Conservation (phyloP, 1,140 invertebrate species). For the Philopotamus ludificatus region DNA sequence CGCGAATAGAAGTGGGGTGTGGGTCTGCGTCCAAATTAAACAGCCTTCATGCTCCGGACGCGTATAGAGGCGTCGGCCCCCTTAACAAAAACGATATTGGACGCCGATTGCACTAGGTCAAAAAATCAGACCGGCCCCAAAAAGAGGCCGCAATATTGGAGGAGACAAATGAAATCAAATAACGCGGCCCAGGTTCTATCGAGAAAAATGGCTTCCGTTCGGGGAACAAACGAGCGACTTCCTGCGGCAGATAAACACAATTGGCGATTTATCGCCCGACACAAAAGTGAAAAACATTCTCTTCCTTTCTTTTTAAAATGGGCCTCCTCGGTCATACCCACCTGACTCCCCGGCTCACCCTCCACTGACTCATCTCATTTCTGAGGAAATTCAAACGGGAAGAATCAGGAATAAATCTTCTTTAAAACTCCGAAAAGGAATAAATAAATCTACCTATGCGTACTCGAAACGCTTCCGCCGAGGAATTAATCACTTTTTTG, state of each 20-base stretch:
- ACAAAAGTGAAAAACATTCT: slow-evolving; percentile 11
- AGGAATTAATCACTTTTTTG: background rate
- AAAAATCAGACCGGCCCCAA: background rate
- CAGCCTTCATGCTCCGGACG: background rate
- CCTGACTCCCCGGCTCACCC: no score
- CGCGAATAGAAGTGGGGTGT: background rate
- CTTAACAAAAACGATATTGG: background rate
- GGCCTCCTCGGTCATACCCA: background rate
- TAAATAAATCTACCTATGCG: background rate
- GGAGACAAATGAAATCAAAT: slow-evolving; percentile 13
- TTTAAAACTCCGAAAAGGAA: background rate
- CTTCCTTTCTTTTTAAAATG: background rate
- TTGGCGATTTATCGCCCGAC: slow-evolving; percentile 17
- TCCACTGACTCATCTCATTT: no score
- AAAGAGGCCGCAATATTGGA: background rate
- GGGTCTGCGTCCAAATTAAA: background rate
- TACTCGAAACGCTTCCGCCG: background rate
- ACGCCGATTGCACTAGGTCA: background rate
- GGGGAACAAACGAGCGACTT: slow-evolving; percentile 18
- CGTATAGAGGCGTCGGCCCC: background rate
- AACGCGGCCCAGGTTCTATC: slow-evolving; percentile 6
- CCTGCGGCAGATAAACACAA: slow-evolving; percentile 21
- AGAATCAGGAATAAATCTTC: background rate
- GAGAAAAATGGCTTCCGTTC: slow-evolving; percentile 17
- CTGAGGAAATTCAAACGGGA: background rate